These are phyloP conservation scores for Amiota communis DNA, from an alignment of 2,888 invertebrate species.

Conservation along the genomic window DNA sequence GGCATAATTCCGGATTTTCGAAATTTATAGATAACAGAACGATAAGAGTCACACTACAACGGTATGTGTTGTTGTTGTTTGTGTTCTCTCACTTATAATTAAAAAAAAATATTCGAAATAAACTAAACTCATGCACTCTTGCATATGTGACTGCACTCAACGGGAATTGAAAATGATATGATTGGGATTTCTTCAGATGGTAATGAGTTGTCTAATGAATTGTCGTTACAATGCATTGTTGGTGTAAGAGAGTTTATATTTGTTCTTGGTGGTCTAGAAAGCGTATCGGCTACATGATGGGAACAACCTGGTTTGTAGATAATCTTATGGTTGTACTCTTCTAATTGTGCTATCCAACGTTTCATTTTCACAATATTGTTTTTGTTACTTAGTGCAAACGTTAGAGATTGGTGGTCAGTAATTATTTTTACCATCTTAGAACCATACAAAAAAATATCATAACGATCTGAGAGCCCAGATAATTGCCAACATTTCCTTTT, in stretches of 20 bases:
- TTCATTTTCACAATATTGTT: conserved; percentile 17
- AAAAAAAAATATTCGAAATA: too few relatives aligned
- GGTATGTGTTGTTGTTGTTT: too few relatives aligned
- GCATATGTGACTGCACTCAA: too few relatives aligned
- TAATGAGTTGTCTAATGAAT: neutral
- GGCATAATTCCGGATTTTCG: too few relatives aligned
- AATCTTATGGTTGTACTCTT: conserved; percentile 10
- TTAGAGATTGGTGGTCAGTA: conserved; percentile 10
- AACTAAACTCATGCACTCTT: too few relatives aligned
- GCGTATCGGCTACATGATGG: neutral
- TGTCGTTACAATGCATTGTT: neutral
- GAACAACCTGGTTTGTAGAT: conserved; percentile 1
- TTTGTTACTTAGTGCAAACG: conserved; percentile 9
- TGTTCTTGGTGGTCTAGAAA: neutral
- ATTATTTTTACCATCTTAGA: conserved; percentile 9
- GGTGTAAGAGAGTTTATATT: conserved; percentile 3
- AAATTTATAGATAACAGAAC: too few relatives aligned
- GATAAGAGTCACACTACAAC: too few relatives aligned
- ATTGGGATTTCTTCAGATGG: neutral
- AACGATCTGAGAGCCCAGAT: conserved; percentile 12
- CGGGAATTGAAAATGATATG: too few relatives aligned
- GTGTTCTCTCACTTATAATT: too few relatives aligned
- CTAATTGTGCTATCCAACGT: conserved; percentile 8
- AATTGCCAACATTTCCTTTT: conserved; percentile 21
- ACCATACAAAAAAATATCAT: neutral